Conservation (phyloP, 2,888 invertebrate species). For the Odontocolon sp. region DNA sequence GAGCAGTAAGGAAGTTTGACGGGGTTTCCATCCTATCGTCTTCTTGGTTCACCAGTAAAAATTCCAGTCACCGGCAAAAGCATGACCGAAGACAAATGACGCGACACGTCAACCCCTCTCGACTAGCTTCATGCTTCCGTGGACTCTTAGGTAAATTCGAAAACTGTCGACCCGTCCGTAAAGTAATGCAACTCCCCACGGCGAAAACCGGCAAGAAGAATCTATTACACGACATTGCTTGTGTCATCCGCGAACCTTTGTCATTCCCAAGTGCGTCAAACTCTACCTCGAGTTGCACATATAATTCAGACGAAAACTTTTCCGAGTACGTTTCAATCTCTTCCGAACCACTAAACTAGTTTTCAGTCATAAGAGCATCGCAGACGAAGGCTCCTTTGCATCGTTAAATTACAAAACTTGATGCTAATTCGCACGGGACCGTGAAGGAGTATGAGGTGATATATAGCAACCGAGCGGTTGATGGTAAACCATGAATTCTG, state of each 20-base stretch:
- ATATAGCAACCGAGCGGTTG: background rate
- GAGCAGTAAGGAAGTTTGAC: constrained; percentile 52
- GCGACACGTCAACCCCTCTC: constrained; percentile 36
- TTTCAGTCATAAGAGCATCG: background rate
- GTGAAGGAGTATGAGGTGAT: background rate
- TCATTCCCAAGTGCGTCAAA: constrained; percentile 36
- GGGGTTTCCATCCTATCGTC: constrained; percentile 15
- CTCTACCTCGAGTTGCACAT: constrained; percentile 31
- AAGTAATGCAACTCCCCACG: constrained; percentile 50
- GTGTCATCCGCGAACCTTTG: constrained; percentile 38
- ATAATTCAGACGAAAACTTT: constrained; percentile 33
- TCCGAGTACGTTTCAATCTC: constrained; percentile 39
- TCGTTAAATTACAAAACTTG: constrained; percentile 35
- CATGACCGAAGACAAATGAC: constrained; percentile 57
- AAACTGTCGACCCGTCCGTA: constrained; percentile 57
- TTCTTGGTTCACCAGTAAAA: constrained; percentile 37
- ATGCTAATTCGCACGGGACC: background rate
- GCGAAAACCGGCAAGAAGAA: constrained; percentile 49
- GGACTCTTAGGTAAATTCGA: constrained; percentile 61
- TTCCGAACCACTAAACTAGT: constrained; percentile 3
- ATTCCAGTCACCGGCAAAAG: constrained; percentile 52
- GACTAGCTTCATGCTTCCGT: constrained; percentile 27
- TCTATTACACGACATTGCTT: constrained; percentile 54
- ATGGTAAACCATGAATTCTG: background rate
- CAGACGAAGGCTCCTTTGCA: background rate